Evolutionary conservation across 2,888 invertebrate genomes (phyloP).

Genomic region (Synergus laeviventris): DNA sequence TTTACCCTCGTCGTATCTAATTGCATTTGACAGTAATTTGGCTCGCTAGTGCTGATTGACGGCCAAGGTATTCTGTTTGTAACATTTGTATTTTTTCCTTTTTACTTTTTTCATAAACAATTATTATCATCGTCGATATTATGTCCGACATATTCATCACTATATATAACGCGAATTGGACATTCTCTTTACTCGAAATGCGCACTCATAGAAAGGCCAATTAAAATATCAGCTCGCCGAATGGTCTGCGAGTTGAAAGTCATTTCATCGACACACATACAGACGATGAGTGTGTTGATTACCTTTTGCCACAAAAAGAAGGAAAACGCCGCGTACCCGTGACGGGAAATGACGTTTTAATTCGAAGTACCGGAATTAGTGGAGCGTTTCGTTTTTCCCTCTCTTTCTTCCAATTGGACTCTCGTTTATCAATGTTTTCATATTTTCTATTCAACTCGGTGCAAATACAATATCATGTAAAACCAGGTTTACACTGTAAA

Average conservation of each 20-base stretch:
- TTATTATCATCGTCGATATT: conserved; percentile 31
- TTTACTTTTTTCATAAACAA: conserved; percentile 16
- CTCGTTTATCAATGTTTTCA: conserved; percentile 23
- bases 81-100: neutral
- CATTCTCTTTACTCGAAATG: conserved; percentile 1
- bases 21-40: conserved; percentile 69
- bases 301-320: conserved; percentile 29
- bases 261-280: conserved; percentile 11
- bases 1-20: conserved; percentile 61
- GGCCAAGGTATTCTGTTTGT: conserved; percentile 19
- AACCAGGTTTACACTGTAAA: conserved; percentile 1
- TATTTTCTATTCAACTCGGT: conserved; percentile 15
- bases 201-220: neutral
- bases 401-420: conserved; percentile 14
- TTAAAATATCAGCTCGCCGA: neutral
- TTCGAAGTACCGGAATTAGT: conserved; percentile 18
- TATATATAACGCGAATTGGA: conserved; percentile 18
- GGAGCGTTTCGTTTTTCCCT: conserved; percentile 18
- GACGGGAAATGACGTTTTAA: conserved; percentile 35
- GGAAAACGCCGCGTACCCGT: conserved; percentile 3
- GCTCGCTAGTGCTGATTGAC: conserved; percentile 41
- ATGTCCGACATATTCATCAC: conserved; percentile 14
- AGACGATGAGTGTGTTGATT: conserved; percentile 4
- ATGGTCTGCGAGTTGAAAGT: neutral
- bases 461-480: neutral